Base-by-base conservation (phyloP, 2,113 vertebrate species). In the Orthonyx spaldingii region DNA sequence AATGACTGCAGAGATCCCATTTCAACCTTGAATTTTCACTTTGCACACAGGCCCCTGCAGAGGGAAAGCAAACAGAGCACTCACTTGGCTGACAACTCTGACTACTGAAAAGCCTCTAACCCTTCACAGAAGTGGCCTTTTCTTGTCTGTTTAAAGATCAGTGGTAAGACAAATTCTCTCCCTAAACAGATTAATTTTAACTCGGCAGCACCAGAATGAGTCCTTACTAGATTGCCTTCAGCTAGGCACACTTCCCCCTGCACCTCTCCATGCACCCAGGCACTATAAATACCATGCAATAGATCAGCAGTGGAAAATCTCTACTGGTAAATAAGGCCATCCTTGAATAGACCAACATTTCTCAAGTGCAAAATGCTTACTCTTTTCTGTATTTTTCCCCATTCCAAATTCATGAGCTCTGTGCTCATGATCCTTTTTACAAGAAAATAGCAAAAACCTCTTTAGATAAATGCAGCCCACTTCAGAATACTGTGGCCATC, bases 1-100 rank as follows among this genome's bases (percentile, higher is more conserved):
- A 97, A 96, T 63, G 94, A 93, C 88, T 89, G 84, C 85, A 93
- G 84, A 92, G 87, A 95, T 96, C 77, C 92, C 85, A 96, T 96
- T 97, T 96, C 95, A 95, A 85, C 92, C 88, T 90, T 96, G 90
- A 87, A 96, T 97, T 90, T 95, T 70, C 89, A 93, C 93, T 90
- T 94, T 84, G 84, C 70, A 47, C 77, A 69, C 41, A 69, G 46
- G 87, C 61, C 35, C 89, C 94, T 6, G 13, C 35, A 89, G 89
- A 95, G 83, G 63, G 66, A 94, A 85, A 89, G 89, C 85, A 91
- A 90, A 75, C 44, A 89, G 84, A 93, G 71, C 77, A 46, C 84
- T 87, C 79, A 64, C 61, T 93, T 8, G 19, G 89, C 86, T 91
- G 90, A 94, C 72, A 92, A 46, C 46, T 66, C 72, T 37, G 52